Evolutionary conservation across 2,797 vertebrate genomes (phyloP), one percentile per base, ranked within the genome.

Genomic region (Pelochelys cantorii): DNA sequence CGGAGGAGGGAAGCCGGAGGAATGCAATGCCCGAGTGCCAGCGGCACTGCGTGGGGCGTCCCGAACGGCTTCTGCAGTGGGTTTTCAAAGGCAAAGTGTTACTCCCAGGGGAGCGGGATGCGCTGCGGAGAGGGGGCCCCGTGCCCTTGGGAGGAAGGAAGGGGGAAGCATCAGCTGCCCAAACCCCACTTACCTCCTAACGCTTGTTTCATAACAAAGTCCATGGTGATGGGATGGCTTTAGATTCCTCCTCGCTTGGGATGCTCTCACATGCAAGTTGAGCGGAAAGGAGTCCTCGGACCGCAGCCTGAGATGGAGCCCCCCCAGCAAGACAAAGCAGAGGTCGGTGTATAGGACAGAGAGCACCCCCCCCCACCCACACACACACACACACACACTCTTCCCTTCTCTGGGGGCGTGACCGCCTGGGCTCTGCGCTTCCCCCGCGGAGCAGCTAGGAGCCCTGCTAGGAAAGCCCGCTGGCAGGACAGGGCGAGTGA

Each of bases 121-220:
- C 37, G 12, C 22, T 42, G 12, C 71, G 4, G 37, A 15, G 37
- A 25, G 25, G 71, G 25, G 23, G 25, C 25, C 37, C 74, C 42
- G 5, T 15, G 74, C 42, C 42, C 42, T 48, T 48, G 42, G 42
- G 42, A 48, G 42, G 42, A 48, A 48, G 42, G 42, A 48, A 48
- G 42, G 42, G 53, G 53, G 53, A 29, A n/a, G 31, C n/a, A 82
- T 27, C 57, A 31, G 34, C 53, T 53, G 34, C 27, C 74, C 31
- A 78, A 79, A 14, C 31, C 3, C 9, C 75, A 98, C 99, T 99
- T 98, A 99, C 99, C 99, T 98, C 99, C 99, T 95, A 99, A 93
- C 83, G 99, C 99, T 98, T 99, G 99, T 94, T 99, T 99, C 99
- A 99, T 99, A 95, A 99, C 99, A 98, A 99, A 99, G 98, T 99